phyloP scores from a whole-genome alignment of 2,888 invertebrate species.

The Heliconius charithonia region DNA sequence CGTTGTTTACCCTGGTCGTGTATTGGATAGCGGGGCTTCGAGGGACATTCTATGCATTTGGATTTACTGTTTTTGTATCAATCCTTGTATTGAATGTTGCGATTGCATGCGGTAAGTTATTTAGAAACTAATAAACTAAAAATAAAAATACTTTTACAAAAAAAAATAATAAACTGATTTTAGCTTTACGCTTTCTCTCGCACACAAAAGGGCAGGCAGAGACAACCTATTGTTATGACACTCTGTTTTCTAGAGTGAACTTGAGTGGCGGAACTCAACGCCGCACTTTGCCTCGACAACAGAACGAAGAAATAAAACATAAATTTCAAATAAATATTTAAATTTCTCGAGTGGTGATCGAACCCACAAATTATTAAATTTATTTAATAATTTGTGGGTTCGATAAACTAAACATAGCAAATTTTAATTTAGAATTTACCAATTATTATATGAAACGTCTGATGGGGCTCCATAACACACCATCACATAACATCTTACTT shows the following conservation, averaged over 20 bases:
- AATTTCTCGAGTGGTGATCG: not conserved
- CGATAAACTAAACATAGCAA: too few species aligned
- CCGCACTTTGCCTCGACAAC: not conserved
- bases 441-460: too few species aligned
- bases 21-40: conserved; percentile 95
- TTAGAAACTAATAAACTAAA: too few species aligned
- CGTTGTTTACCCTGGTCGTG: conserved; percentile 90
- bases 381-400: too few species aligned
- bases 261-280: too few species aligned
- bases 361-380: too few species aligned
- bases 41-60: conserved; percentile 86
- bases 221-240: not conserved
- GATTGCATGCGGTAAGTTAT: conserved; percentile 90
- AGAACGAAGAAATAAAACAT: not conserved
- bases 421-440: too few species aligned
- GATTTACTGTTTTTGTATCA: conserved; percentile 87
- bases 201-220: not conserved
- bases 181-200: too few species aligned
- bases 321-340: not conserved
- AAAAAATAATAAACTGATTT: too few species aligned
- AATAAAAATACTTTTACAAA: too few species aligned
- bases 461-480: too few species aligned
- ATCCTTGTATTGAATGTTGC: conserved; percentile 93
- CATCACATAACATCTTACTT: too few species aligned
- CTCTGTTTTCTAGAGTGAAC: not conserved